A percentile compares a stretch with the other conserved stretches of the same genome.
Evolutionary conservation across 2,113 vertebrate genomes (phyloP).

Genomic region (Pseudolaguvia tuberculata): DNA sequence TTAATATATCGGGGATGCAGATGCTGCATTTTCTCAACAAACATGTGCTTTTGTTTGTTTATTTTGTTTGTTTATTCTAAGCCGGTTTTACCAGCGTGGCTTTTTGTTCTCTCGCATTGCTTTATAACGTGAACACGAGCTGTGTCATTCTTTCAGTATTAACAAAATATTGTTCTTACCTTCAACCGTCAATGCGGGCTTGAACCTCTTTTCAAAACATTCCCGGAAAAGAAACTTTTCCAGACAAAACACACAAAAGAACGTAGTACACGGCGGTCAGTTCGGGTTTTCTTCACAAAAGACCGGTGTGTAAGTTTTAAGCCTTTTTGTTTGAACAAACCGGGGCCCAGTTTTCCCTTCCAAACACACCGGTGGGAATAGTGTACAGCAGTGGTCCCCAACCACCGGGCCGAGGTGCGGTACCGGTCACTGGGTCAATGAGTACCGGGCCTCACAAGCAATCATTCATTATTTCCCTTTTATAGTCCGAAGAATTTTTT

Average conservation of each 20-base stretch:
- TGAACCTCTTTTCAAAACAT: background rate
- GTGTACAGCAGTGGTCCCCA: background rate
- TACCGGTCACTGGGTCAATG: no score
- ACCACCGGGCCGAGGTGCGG: no score
- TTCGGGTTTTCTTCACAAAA: background rate
- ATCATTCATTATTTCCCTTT: no score
- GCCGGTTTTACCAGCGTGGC: background rate
- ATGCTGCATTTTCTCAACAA: no score
- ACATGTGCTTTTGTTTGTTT: background rate
- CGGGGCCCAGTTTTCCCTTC: background rate
- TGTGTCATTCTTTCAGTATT: constrained; percentile 1
- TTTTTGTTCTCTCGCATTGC: background rate
- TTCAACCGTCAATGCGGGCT: background rate
- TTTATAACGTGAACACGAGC: background rate
- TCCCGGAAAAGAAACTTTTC: background rate
- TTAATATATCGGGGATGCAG: background rate
- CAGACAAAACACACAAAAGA: background rate
- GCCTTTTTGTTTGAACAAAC: background rate
- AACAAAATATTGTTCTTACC: constrained; percentile 11
- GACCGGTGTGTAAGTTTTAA: no score
- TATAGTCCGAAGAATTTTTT: no score
- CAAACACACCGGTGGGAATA: background rate
- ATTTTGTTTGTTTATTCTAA: no score
- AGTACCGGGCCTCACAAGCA: no score
- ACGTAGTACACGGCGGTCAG: background rate